phyloP scores from a whole-genome alignment of 2,113 vertebrate species.

The Vireo altiloquus region DNA sequence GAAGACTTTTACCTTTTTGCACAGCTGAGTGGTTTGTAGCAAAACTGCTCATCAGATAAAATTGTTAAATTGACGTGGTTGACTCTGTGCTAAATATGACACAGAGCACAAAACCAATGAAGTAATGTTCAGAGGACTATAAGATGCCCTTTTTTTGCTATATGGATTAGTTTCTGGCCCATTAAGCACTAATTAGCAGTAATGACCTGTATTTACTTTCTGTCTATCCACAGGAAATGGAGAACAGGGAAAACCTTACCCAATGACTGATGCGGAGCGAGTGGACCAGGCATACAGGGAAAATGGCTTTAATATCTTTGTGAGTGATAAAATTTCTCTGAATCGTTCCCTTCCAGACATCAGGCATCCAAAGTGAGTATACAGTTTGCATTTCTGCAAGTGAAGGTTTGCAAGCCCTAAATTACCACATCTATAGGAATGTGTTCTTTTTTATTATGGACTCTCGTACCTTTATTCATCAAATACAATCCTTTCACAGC shows the following conservation, averaged over 20 bases:
- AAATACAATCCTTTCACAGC: background rate
- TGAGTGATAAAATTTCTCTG: constrained; percentile 94
- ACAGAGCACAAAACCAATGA: background rate
- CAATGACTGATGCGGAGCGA: constrained; percentile 85
- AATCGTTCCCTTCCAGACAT: constrained; percentile 97
- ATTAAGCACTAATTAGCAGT: constrained; percentile 23
- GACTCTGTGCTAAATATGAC: background rate
- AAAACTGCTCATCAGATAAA: background rate
- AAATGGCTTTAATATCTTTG: constrained; percentile 98
- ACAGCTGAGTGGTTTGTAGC: background rate
- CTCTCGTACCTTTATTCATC: background rate
- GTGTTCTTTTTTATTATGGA: background rate
- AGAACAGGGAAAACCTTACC: constrained; percentile 91
- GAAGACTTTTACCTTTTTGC: background rate
- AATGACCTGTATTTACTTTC: constrained; percentile 18
- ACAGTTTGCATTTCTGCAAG: background rate
- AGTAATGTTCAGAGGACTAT: background rate
- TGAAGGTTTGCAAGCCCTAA: background rate
- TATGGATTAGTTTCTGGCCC: background rate
- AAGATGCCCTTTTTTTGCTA: background rate
- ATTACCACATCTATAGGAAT: background rate
- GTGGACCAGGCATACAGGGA: constrained; percentile 95
- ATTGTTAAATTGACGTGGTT: background rate
- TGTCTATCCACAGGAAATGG: constrained; percentile 81
- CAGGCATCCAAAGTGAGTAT: constrained; percentile 90